Evolutionary conservation across 2,797 vertebrate genomes (phyloP).

Genomic region (Hipposideros larvatus): DNA sequence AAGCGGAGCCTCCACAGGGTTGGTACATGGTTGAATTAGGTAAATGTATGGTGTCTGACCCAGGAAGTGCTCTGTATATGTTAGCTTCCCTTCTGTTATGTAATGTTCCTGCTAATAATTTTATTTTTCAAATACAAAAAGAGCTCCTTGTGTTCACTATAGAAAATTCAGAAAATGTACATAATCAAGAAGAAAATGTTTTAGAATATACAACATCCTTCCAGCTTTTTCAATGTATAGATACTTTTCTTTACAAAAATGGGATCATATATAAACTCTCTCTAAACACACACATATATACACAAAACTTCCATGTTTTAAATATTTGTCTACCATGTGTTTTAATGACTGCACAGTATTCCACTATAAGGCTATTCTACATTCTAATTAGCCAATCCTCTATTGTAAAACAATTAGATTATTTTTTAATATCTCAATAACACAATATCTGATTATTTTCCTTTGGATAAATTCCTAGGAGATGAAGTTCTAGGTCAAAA

Average conservation of each 20-base stretch:
- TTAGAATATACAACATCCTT: background rate
- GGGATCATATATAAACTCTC: background rate
- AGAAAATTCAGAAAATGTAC: constrained; percentile 3
- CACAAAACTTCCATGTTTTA: background rate
- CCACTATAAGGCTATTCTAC: background rate
- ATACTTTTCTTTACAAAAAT: constrained; percentile 11
- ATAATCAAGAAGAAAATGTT: background rate
- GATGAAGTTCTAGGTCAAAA: constrained; percentile 32
- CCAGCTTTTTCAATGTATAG: background rate
- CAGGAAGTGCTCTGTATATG: background rate
- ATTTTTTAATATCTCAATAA: constrained; percentile 46
- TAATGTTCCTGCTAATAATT: background rate
- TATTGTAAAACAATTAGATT: constrained; percentile 54
- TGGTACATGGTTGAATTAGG: background rate
- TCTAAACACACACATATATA: background rate
- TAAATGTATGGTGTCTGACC: background rate
- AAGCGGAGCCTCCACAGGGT: background rate
- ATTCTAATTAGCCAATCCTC: background rate
- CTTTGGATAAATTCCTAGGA: constrained; percentile 40
- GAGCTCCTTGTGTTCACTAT: background rate
- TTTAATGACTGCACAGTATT: background rate
- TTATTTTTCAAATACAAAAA: background rate
- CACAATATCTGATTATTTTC: constrained; percentile 28
- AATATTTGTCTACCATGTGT: background rate
- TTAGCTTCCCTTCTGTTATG: background rate